Base-by-base conservation (phyloP, 1,140 invertebrate genomes). In the Dufourea novaeangliae region DNA sequence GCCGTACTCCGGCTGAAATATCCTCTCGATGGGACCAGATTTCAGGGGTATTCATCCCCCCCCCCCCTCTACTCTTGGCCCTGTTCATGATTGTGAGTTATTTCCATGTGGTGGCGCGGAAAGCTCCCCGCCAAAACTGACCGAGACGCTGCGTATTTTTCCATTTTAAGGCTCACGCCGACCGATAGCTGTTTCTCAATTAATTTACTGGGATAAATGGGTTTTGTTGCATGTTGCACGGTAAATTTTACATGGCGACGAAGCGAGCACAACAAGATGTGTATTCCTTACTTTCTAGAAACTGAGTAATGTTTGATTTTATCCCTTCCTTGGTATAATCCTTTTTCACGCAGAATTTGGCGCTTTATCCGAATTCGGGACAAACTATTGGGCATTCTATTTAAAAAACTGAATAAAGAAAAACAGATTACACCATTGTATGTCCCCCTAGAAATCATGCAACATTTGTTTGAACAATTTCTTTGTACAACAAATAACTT, bases 121-220 rank as follows among this genome's bases (percentile, higher is more conserved):
- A 82, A 85, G 85, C 77, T 71, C 61, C 62, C 32, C 66, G 59
- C n/a, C 79, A 71, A 82, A 85, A 87, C 85, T 85, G 71, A 46
- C 73, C 66, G 79, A 73, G 83, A 83, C 81, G 69, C 62, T 80
- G 79, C 79, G 76, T 84, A 85, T 87, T 84, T 87, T 83, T 84
- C 76, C 78, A 77, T 62, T 62, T 81, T 76, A 77, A 82, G 74
- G 72, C 87, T 88, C 86, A 87, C 80, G 63, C 59, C 50, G 62
- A 79, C 61, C 81, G 66, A 74, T 79, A 64, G 80, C 85, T 81
- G 85, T 86, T 87, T 85, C 83, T 87, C 87, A 87, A 87, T 89
- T 88, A n/a, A 87, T 83, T 71, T 66, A 32, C 46, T 1, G 25
- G 1, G n/a, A 12, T 22, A 8, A n/a, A n/a, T 8, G 44, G 29